phyloP scores from a whole-genome alignment of 2,888 invertebrate genomes.

The Mimas tiliae region DNA sequence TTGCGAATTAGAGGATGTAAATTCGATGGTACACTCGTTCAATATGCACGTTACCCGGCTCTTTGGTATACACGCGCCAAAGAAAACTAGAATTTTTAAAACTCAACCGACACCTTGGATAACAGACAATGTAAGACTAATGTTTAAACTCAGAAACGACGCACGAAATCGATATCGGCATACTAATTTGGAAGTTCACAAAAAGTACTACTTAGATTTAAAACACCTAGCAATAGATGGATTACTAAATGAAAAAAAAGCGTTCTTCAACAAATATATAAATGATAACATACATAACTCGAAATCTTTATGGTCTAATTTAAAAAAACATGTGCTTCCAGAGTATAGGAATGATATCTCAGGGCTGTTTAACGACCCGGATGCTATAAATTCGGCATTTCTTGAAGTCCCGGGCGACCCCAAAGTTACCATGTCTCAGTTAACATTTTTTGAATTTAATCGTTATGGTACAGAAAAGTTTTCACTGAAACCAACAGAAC shows the following conservation, averaged over 20 bases:
- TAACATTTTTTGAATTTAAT: slow-evolving; percentile 2
- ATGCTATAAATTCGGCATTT: slow-evolving; percentile 21
- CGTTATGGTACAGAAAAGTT: neutral
- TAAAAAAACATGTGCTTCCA: neutral
- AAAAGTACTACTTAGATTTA: slow-evolving; percentile 22
- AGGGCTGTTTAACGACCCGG: neutral
- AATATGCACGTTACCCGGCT: neutral
- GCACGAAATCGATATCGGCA: neutral
- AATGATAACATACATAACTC: neutral
- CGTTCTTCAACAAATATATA: slow-evolving; percentile 21
- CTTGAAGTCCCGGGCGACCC: neutral
- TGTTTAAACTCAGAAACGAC: slow-evolving; percentile 21
- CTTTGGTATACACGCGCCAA: slow-evolving; percentile 27
- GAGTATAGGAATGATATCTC: neutral
- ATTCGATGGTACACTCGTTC: slow-evolving; percentile 16
- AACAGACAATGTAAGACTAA: slow-evolving; percentile 25
- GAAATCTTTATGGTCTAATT: neutral
- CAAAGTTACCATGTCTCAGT: neutral
- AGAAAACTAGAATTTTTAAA: neutral
- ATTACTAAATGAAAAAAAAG: slow-evolving; percentile 24
- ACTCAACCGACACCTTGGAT: slow-evolving; percentile 24
- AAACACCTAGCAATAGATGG: slow-evolving; percentile 16
- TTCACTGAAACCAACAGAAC: neutral
- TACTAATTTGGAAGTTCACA: slow-evolving; percentile 18
- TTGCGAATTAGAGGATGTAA: neutral